Percentiles rank a stretch among this genome's conserved stretches.
Conservation (phyloP, 2,888 invertebrate species). For the Watsonalla binaria region DNA sequence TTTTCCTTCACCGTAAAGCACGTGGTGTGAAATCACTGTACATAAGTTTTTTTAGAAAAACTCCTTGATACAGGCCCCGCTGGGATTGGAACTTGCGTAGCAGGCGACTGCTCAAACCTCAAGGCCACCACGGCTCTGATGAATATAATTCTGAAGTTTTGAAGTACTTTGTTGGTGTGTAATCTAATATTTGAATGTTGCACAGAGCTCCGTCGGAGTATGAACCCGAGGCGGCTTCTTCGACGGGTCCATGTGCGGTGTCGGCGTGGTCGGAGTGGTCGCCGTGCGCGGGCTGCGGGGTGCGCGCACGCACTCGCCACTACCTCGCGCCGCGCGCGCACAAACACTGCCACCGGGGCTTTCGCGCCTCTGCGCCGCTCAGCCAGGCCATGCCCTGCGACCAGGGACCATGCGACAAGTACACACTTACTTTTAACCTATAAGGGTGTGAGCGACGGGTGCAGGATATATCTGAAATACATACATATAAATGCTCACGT, state of each 20-base stretch:
- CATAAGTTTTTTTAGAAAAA: too few relatives aligned
- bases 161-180: too few relatives aligned
- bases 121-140: too few relatives aligned
- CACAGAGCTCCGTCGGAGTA: slow-evolving; percentile 61
- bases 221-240: slow-evolving; percentile 66
- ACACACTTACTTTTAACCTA: slow-evolving; percentile 9
- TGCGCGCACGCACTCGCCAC: slow-evolving; percentile 83
- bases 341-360: slow-evolving; percentile 80
- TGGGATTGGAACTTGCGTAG: too few relatives aligned
- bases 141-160: too few relatives aligned
- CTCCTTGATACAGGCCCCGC: too few relatives aligned
- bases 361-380: slow-evolving; percentile 52
- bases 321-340: slow-evolving; percentile 81
- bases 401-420: slow-evolving; percentile 61
- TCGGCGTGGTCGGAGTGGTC: slow-evolving; percentile 89
- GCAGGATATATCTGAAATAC: too few relatives aligned
- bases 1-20: too few relatives aligned
- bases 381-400: slow-evolving; percentile 70
- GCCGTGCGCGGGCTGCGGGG: slow-evolving; percentile 83
- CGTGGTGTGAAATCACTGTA: too few relatives aligned
- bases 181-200: neutral
- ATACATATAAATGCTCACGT: too few relatives aligned
- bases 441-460: too few relatives aligned
- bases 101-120: too few relatives aligned
- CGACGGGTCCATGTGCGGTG: slow-evolving; percentile 80